phyloP scores from a whole-genome alignment of 2,113 vertebrate species.

The Furnarius figulus region DNA sequence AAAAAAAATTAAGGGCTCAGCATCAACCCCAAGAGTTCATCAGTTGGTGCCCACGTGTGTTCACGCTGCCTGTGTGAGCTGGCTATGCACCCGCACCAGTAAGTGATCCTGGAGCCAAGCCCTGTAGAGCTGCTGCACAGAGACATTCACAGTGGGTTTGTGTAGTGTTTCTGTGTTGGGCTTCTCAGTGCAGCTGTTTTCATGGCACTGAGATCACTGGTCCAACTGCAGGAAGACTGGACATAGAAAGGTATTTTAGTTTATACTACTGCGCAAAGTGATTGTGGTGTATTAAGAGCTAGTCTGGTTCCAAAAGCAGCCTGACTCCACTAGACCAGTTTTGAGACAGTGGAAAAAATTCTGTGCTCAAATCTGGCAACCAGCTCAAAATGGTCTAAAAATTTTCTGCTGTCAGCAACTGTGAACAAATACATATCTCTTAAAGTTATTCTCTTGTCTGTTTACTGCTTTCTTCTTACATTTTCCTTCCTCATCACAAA shows the following conservation, averaged over 20 bases:
- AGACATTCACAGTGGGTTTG: rapidly evolving
- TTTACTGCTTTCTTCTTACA: not conserved
- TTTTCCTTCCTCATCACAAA: not conserved
- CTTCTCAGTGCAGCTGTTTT: not conserved
- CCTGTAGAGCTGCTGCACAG: not conserved
- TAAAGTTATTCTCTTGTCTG: not conserved
- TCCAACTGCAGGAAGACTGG: not conserved
- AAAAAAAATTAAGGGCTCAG: not conserved
- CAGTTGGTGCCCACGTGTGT: rapidly evolving
- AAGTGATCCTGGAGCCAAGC: rapidly evolving
- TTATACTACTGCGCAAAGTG: not conserved
- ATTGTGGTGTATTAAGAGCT: not conserved
- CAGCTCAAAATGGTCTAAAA: not conserved
- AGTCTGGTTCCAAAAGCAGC: not conserved
- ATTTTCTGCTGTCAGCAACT: not conserved
- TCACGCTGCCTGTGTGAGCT: rapidly evolving
- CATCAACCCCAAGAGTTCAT: not conserved
- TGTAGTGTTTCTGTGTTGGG: not conserved
- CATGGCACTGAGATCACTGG: not conserved
- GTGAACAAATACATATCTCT: not conserved
- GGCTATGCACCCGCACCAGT: not conserved
- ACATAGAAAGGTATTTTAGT: not conserved
- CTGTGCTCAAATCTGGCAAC: not conserved
- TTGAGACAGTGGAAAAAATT: not conserved
- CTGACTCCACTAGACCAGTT: not conserved